Percentiles rank a stretch among this genome's conserved stretches.
phyloP scores from a whole-genome alignment of 2,888 invertebrate genomes.

The Platerodrilus igneus region DNA sequence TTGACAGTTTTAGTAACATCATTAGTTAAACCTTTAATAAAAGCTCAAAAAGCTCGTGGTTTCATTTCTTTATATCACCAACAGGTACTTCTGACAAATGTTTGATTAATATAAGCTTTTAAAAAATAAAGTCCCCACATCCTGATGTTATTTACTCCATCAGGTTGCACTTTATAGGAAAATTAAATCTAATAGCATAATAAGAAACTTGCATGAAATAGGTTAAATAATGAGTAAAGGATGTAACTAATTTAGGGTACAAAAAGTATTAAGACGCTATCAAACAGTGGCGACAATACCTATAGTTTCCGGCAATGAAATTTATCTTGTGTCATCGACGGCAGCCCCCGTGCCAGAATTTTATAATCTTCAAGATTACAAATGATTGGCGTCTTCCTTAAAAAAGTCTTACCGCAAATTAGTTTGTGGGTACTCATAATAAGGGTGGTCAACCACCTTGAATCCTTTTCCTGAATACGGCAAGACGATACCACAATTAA shows the following conservation, averaged over 20 bases:
- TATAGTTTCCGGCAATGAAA: constrained; percentile 7
- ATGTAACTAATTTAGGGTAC: constrained; percentile 11
- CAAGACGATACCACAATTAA: constrained; percentile 14
- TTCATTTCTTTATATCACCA: too few relatives aligned
- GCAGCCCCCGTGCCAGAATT: constrained; percentile 24
- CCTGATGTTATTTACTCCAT: too few relatives aligned
- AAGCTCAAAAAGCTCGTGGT: too few relatives aligned
- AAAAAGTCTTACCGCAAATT: constrained; percentile 29
- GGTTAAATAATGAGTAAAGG: too few relatives aligned
- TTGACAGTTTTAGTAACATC: too few relatives aligned
- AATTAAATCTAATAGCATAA: too few relatives aligned
- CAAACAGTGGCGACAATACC: constrained; percentile 1
- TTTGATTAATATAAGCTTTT: too few relatives aligned
- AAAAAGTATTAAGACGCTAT: constrained; percentile 6
- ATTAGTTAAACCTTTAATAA: too few relatives aligned
- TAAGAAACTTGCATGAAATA: too few relatives aligned
- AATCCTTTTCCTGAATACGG: constrained; percentile 34
- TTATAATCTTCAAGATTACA: constrained; percentile 22
- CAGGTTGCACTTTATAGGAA: too few relatives aligned
- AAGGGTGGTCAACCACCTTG: constrained; percentile 39
- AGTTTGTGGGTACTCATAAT: constrained; percentile 23
- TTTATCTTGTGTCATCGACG: constrained; percentile 4
- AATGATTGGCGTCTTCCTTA: constrained; percentile 29
- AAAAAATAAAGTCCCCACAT: too few relatives aligned
- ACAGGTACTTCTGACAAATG: too few relatives aligned